These are phyloP conservation scores for Rhynchotus rufescens DNA, from an alignment of 2,797 vertebrate species.

Conservation along the genomic window DNA sequence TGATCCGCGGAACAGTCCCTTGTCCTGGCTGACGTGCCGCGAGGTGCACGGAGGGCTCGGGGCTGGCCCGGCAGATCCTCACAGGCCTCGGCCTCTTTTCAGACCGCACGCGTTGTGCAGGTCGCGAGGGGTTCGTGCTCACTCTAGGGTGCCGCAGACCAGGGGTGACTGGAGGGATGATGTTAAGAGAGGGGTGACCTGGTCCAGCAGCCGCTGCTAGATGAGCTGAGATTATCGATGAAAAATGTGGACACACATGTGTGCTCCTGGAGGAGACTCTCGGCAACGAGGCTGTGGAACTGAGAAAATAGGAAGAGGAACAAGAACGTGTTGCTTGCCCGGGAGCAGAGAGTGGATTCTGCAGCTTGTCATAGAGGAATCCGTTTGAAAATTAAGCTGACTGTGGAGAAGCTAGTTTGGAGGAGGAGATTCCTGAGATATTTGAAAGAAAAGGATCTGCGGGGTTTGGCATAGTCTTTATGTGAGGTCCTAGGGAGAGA, in stretches of 20 bases:
- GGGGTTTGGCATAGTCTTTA: neutral
- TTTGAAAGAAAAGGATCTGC: neutral
- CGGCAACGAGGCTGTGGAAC: neutral
- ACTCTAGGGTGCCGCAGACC: neutral
- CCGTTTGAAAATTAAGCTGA: neutral
- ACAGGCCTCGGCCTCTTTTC: neutral
- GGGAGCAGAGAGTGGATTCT: neutral
- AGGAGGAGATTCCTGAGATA: neutral
- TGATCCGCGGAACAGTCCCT: neutral
- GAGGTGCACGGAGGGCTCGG: neutral
- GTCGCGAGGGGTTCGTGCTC: neutral
- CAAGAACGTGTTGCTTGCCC: neutral
- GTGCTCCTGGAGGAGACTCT: neutral
- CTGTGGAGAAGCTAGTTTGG: neutral
- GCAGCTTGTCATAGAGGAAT: neutral
- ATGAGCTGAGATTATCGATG: neutral
- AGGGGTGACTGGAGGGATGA: neutral
- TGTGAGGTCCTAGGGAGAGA: neutral
- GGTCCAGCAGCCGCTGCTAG: neutral
- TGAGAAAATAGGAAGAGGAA: neutral
- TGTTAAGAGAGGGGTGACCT: neutral
- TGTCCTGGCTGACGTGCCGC: neutral
- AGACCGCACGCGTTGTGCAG: neutral
- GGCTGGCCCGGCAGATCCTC: neutral
- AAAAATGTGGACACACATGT: accelerated